Conservation (phyloP, 2,797 vertebrate species). For the Centropyge bicolor region DNA sequence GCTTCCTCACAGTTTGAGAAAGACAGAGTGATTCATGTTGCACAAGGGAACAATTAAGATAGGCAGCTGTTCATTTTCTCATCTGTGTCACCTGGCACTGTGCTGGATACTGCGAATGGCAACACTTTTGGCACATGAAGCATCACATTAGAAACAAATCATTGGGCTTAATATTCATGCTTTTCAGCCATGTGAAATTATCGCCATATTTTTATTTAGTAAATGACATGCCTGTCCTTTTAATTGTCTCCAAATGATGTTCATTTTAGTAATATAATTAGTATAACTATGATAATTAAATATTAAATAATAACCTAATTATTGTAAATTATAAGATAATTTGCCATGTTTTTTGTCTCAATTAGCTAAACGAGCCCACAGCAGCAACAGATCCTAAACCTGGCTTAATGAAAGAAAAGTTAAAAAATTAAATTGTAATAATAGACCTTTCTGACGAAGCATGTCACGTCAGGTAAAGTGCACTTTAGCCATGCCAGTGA, state of each 20-base stretch:
- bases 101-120: constrained; percentile 2
- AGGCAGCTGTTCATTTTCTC: constrained; percentile 30
- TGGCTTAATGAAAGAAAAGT: neutral
- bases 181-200: constrained; percentile 32
- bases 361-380: neutral
- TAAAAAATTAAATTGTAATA: neutral
- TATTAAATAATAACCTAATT: constrained; percentile 20
- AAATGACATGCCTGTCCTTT: constrained; percentile 30
- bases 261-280: constrained; percentile 17
- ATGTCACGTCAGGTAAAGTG: neutral
- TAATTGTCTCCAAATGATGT: constrained; percentile 21
- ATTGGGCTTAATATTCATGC: constrained; percentile 32
- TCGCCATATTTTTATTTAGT: constrained; percentile 19
- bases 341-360: constrained; percentile 7
- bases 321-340: constrained; percentile 16
- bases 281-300: constrained; percentile 10
- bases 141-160: constrained; percentile 39
- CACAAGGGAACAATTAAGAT: constrained; percentile 25
- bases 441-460: neutral
- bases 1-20: neutral
- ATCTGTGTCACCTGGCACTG: constrained; percentile 28
- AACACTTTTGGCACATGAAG: constrained; percentile 38
- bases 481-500: neutral
- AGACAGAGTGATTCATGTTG: constrained; percentile 20
- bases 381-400: neutral